Percentiles rank a stretch among this genome's conserved stretches.
These are phyloP conservation scores for Nephila pilipes DNA, from an alignment of 1,140 invertebrate genomes.

Conservation along the genomic window DNA sequence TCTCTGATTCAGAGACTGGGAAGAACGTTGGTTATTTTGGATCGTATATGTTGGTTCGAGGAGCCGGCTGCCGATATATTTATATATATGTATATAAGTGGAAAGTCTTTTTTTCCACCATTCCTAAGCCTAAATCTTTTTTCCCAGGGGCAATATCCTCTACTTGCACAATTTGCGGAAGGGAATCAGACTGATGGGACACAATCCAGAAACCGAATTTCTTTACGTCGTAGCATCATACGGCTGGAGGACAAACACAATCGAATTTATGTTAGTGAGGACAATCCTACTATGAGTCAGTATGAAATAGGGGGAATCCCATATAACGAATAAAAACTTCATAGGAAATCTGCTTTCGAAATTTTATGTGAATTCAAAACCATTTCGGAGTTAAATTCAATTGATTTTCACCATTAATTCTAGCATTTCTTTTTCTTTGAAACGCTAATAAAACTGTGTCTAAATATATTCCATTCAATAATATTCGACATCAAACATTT, in stretches of 20 bases:
- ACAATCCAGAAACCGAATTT: not conserved
- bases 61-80: slow-evolving; percentile 70
- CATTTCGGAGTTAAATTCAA: no score
- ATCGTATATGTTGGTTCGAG: slow-evolving; percentile 74
- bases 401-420: no score
- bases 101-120: slow-evolving; percentile 44
- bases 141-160: slow-evolving; percentile 30
- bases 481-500: no score
- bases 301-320: not conserved
- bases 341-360: no score
- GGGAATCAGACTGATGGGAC: slow-evolving; percentile 11
- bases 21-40: slow-evolving; percentile 74
- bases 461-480: no score
- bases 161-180: slow-evolving; percentile 25
- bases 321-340: no score
- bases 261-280: not conserved
- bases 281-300: not conserved
- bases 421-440: no score
- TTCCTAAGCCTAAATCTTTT: slow-evolving; percentile 10
- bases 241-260: not conserved
- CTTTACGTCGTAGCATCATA: not conserved
- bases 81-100: slow-evolving; percentile 72
- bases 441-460: no score
- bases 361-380: no score
- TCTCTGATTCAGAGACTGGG: slow-evolving; percentile 70